Base-by-base conservation (phyloP, 2,888 invertebrate species). In the Gortyna flavago region DNA sequence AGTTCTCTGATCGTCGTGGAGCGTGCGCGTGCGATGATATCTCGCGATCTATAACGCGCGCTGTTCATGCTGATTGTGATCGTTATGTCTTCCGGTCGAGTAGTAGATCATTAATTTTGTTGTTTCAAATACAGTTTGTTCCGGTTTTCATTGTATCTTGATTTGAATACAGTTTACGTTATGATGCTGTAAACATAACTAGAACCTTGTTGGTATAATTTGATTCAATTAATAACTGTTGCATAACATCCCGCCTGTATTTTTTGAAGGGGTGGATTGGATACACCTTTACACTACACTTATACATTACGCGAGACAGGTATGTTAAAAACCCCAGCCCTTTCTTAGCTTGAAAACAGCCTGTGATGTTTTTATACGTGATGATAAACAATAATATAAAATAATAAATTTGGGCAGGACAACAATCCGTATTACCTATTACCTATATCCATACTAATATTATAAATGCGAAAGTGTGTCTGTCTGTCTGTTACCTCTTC, bases 21-120 rank as follows among this genome's bases (percentile, higher is more conserved):
- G 83, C 75, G 74, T 48, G 84, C 72, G 88, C 86, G 80, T 64
- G 84, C 79, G 68, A 72, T 69, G 32, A 1, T 88, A 84, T 84
- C 87, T 83, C 81, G 62, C 81, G 80, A 87, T 87, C 88, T 84
- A 86, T 77, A 81, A 73, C 75, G 77, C 87, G 41, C 72, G 62
- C 79, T 76, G 76, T 86, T 80, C 84, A 84, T 69, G 81, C 35
- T 62, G 75, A 86, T 69, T 72, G 70, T 54, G 69, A 71, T 78
- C 73, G 69, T 21, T 83, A 59, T 70, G 74, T 79, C 61, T 86
- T 77, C 85, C 82, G 76, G 85, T 75, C 76, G 69, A 16, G 25
- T 25, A 29, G 41, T 29, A 35, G 41, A 51, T 81, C 44, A 75
- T 81, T 75, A 61, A 72, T 54, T 70, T 62, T 80, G 80, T 80